Evolutionary conservation across 2,113 vertebrate species (phyloP).

Genomic region (Buteo buteo): DNA sequence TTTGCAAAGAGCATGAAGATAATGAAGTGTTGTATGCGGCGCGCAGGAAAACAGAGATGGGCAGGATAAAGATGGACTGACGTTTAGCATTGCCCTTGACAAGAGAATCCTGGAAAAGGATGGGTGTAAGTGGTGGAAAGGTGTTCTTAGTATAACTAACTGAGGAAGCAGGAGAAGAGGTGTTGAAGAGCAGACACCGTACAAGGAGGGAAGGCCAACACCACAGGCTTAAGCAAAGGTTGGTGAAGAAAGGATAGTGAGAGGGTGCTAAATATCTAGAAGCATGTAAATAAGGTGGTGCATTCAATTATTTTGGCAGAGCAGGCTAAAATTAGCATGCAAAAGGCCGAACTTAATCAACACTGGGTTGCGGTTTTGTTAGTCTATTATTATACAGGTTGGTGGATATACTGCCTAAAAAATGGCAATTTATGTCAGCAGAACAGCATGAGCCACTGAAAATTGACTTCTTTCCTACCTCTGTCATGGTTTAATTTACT

Average conservation of each 20-base stretch:
- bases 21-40: not conserved
- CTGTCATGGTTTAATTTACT: conserved; percentile 58
- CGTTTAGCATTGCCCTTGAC: not conserved
- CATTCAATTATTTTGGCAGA: conserved; percentile 36
- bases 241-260: conserved; percentile 11
- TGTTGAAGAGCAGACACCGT: not conserved
- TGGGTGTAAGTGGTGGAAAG: not conserved
- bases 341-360: conserved; percentile 28
- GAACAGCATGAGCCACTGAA: conserved; percentile 20
- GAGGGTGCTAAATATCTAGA: conserved; percentile 9
- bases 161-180: not conserved
- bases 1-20: not conserved
- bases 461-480: conserved; percentile 56
- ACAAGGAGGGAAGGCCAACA: not conserved
- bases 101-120: not conserved
- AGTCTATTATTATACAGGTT: conserved; percentile 33
- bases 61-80: not conserved
- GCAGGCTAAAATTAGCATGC: conserved; percentile 41
- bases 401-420: conserved; percentile 23
- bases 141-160: not conserved
- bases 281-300: conserved; percentile 14
- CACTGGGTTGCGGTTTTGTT: conserved; percentile 14
- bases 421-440: conserved; percentile 34
- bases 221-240: not conserved
- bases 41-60: not conserved